These are phyloP conservation scores for Peribatodes rhomboidaria DNA, from an alignment of 2,888 invertebrate genomes.

Conservation along the genomic window DNA sequence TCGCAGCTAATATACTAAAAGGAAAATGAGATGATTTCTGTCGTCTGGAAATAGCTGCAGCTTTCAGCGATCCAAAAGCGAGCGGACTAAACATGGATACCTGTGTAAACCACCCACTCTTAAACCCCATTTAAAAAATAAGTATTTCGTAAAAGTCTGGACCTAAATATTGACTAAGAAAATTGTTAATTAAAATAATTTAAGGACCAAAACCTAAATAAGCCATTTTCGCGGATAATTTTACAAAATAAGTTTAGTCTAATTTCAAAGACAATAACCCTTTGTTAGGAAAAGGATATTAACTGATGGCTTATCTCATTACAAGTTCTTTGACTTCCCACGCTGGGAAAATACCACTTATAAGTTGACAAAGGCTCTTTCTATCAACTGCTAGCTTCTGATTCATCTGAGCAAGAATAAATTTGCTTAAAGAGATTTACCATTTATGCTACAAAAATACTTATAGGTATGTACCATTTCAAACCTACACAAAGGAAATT, in stretches of 20 bases:
- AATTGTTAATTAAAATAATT: slow-evolving; percentile 4
- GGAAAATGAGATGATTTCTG: too few relatives aligned
- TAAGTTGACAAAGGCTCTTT: slow-evolving; percentile 8
- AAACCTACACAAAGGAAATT: too few relatives aligned
- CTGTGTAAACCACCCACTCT: too few relatives aligned
- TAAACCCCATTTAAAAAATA: too few relatives aligned
- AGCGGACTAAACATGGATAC: too few relatives aligned
- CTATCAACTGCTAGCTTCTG: neutral
- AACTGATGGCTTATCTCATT: slow-evolving; percentile 25
- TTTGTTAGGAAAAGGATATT: slow-evolving; percentile 19
- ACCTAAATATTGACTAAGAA: neutral
- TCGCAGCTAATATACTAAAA: too few relatives aligned
- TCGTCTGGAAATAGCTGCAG: too few relatives aligned
- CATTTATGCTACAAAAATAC: neutral
- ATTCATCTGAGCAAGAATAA: neutral
- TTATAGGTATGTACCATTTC: too few relatives aligned
- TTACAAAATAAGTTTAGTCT: slow-evolving; percentile 27
- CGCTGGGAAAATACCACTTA: slow-evolving; percentile 16
- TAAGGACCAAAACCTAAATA: neutral
- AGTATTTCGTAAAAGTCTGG: too few relatives aligned
- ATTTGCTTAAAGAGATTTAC: neutral
- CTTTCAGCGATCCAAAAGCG: too few relatives aligned
- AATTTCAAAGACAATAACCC: slow-evolving; percentile 24
- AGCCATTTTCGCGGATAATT: slow-evolving; percentile 19
- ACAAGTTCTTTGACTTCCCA: slow-evolving; percentile 28